Percentiles rank a stretch among this genome's conserved stretches.
Evolutionary conservation across 2,797 vertebrate species (phyloP).

Genomic region (Amniataba percoides): DNA sequence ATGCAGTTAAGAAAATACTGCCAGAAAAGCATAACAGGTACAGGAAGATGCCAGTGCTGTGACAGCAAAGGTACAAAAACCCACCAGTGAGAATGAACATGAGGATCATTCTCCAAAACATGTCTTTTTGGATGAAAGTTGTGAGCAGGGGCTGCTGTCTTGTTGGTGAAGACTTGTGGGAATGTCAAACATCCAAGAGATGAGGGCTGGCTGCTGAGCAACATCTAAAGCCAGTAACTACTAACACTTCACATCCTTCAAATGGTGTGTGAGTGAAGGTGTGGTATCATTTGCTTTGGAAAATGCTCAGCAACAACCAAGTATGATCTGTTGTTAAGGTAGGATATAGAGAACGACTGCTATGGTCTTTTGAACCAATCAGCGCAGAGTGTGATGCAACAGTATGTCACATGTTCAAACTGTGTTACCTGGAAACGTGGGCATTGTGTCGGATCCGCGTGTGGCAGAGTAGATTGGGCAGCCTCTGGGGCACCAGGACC

Average conservation of each 20-base stretch:
- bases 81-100: constrained; percentile 3
- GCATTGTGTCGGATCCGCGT: constrained; percentile 81
- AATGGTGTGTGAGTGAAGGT: neutral
- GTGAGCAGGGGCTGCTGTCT: neutral
- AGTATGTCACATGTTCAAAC: neutral
- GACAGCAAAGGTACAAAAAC: neutral
- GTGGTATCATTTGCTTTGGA: neutral
- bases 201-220: neutral
- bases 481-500: constrained; percentile 84
- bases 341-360: neutral
- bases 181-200: neutral
- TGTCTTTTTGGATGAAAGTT: neutral
- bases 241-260: no score
- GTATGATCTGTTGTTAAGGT: neutral
- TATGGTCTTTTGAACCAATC: neutral
- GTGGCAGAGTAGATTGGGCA: constrained; percentile 86
- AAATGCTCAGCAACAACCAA: neutral
- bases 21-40: neutral
- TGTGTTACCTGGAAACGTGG: constrained; percentile 82
- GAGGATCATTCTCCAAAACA: neutral
- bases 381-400: neutral
- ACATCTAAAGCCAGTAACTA: neutral
- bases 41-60: neutral
- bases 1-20: constrained; percentile 15
- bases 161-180: neutral